Percentiles rank a stretch among this genome's conserved stretches.
These are phyloP conservation scores for Eupithecia dodoneata DNA, from an alignment of 2,888 invertebrate species.

Conservation along the genomic window DNA sequence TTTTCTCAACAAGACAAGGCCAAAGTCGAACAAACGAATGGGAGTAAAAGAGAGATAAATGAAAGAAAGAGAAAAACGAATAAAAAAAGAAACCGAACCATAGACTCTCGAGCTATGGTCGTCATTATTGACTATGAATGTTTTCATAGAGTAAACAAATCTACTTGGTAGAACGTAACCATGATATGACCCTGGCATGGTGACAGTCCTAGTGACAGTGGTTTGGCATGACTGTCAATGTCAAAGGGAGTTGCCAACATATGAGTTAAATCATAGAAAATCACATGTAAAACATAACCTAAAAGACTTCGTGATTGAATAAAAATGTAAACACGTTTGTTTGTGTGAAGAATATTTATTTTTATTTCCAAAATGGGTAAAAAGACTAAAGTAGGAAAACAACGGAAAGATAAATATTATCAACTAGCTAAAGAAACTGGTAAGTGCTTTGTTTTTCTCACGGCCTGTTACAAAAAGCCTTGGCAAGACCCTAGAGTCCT, in stretches of 20 bases:
- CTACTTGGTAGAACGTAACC: too few relatives aligned
- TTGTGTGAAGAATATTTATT: neutral
- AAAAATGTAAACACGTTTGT: slow-evolving; percentile 35
- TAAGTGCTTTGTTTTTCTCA: slow-evolving; percentile 63
- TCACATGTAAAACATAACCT: slow-evolving; percentile 15
- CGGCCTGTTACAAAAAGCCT: neutral
- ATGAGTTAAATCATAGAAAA: neutral
- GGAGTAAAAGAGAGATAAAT: neutral
- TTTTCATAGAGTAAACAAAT: too few relatives aligned
- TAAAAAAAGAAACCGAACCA: neutral
- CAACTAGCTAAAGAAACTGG: slow-evolving; percentile 99
- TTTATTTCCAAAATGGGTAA: slow-evolving; percentile 90
- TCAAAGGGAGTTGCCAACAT: neutral
- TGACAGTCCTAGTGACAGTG: too few relatives aligned
- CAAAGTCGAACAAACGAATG: slow-evolving; percentile 1
- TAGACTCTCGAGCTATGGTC: neutral
- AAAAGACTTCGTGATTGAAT: neutral
- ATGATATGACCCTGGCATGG: too few relatives aligned
- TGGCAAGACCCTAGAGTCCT: neutral
- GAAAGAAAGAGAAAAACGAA: neutral
- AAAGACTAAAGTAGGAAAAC: slow-evolving; percentile 98
- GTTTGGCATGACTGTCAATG: neutral
- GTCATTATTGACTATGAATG: neutral
- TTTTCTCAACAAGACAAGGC: slow-evolving; percentile 28
- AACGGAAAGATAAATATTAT: slow-evolving; percentile 99